These are phyloP conservation scores for Chinchilla lanigera DNA, from an alignment of 2,113 vertebrate species.

Conservation along the genomic window DNA sequence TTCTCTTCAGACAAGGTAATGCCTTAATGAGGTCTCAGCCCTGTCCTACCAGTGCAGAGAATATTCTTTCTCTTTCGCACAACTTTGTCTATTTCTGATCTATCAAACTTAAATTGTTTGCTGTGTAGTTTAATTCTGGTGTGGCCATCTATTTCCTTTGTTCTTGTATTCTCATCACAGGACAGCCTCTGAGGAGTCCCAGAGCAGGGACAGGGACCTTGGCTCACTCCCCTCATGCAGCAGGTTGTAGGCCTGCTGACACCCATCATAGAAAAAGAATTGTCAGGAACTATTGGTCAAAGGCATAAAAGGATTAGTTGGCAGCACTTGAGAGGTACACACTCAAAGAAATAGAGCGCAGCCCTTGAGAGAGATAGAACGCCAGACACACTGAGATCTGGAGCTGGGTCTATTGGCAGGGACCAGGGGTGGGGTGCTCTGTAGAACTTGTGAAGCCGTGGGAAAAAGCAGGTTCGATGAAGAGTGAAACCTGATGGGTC, in stretches of 20 bases:
- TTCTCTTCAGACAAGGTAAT: constrained; percentile 14
- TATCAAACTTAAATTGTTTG: background rate
- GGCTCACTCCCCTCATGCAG: background rate
- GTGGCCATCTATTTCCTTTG: background rate
- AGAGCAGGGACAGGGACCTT: background rate
- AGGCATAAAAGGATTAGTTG: background rate
- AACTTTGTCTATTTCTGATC: background rate
- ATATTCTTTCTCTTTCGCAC: background rate
- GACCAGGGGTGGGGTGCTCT: background rate
- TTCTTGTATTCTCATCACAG: background rate
- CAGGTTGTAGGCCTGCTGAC: background rate
- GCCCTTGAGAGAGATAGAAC: background rate
- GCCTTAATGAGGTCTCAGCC: background rate
- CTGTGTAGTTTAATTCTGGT: background rate
- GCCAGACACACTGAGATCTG: background rate
- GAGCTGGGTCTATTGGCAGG: background rate
- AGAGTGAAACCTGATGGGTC: background rate
- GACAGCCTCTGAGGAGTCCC: background rate
- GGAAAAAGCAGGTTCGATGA: background rate
- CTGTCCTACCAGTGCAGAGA: background rate
- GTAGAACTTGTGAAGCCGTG: background rate
- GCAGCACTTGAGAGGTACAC: background rate
- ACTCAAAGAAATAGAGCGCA: background rate
- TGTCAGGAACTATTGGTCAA: background rate
- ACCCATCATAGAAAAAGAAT: background rate